phyloP scores from a whole-genome alignment of 2,888 invertebrate species.

The Allolobophora icterica region DNA sequence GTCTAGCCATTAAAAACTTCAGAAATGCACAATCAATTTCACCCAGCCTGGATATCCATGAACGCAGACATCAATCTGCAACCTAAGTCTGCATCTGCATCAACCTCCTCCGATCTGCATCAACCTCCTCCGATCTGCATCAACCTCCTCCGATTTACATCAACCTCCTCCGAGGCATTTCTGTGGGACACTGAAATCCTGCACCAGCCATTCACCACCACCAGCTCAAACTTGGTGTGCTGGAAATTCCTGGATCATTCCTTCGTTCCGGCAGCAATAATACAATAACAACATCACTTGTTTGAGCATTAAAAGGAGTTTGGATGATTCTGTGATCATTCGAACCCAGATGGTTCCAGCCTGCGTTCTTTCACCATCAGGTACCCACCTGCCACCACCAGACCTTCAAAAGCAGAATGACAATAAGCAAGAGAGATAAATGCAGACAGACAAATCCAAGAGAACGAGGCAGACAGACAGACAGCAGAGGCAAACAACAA shows the following conservation, averaged over 20 bases:
- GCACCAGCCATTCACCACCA: not conserved
- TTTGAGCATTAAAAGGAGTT: not conserved
- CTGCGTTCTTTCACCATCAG: not conserved
- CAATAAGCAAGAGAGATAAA: not conserved
- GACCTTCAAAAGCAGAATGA: conserved; percentile 17
- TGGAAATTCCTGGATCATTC: not conserved
- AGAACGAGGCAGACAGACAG: not conserved
- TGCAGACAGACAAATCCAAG: not conserved
- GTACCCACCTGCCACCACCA: not conserved
- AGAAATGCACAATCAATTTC: not conserved
- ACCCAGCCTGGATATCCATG: not conserved
- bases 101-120: not conserved
- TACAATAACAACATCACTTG: not conserved
- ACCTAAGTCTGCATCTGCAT: not conserved
- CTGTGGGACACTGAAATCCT: not conserved
- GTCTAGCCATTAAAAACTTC: not conserved
- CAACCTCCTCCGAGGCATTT: not conserved
- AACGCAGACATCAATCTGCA: not conserved
- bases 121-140: no score
- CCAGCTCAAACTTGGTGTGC: not conserved
- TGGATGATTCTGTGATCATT: not conserved
- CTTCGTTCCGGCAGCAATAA: not conserved
- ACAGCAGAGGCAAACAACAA: not conserved
- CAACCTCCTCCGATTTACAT: not conserved
- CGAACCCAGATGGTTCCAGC: not conserved